phyloP scores from a whole-genome alignment of 1,140 invertebrate species.

The Zaprionus africanus region DNA sequence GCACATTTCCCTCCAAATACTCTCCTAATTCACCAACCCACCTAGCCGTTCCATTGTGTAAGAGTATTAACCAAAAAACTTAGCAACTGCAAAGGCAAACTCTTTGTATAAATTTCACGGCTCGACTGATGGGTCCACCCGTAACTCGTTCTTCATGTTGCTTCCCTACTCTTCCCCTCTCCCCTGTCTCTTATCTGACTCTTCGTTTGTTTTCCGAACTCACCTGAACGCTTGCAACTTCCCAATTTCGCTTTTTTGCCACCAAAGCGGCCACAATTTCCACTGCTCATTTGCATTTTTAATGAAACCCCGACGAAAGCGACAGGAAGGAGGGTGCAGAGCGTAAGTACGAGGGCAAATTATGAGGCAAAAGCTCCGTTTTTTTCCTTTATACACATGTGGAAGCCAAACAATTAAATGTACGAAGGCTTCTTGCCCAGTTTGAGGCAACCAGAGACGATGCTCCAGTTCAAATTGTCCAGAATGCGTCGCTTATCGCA shows the following conservation, averaged over 20 bases:
- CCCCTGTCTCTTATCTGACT: conserved; percentile 7
- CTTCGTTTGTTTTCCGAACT: conserved; percentile 50
- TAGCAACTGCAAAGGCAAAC: conserved; percentile 38
- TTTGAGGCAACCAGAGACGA: not conserved
- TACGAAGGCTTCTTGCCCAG: conserved; percentile 23
- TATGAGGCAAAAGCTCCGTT: conserved; percentile 56
- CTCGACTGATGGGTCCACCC: conserved; percentile 33
- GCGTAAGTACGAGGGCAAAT: conserved; percentile 55
- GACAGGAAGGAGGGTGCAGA: conserved; percentile 19
- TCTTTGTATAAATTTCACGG: conserved; percentile 73
- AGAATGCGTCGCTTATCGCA: conserved; percentile 50
- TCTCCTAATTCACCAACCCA: too few relatives aligned
- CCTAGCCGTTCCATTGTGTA: not conserved
- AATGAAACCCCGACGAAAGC: conserved; percentile 67
- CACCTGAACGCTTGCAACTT: conserved; percentile 45
- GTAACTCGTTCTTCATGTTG: not conserved
- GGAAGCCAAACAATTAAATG: conserved; percentile 51
- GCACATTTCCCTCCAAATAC: not conserved
- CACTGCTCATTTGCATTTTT: conserved; percentile 78
- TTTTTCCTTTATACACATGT: conserved; percentile 20
- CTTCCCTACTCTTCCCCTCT: not conserved
- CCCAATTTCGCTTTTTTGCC: conserved; percentile 34
- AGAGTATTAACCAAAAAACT: conserved; percentile 17
- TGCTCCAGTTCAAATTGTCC: conserved; percentile 49
- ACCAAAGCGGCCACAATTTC: conserved; percentile 58